A percentile compares a stretch with the other conserved stretches of the same genome.
Conservation (phyloP, 2,888 invertebrate genomes). For the Caenorhabditis sulstoni region DNA sequence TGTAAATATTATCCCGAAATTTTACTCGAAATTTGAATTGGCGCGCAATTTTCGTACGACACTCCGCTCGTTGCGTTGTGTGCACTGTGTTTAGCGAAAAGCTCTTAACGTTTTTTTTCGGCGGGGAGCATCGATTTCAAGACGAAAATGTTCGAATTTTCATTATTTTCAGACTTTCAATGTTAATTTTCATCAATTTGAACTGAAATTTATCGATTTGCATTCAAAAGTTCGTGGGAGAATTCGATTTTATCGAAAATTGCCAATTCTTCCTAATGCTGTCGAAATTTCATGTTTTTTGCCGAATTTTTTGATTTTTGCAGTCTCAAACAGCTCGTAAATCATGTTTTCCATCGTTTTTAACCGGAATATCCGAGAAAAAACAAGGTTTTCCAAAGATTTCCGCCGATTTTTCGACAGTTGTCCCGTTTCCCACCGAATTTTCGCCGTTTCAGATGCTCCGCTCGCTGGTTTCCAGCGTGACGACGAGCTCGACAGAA, state of each 20-base stretch:
- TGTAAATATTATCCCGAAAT: too few species aligned
- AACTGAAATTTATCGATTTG: neutral
- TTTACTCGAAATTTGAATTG: too few species aligned
- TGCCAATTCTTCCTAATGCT: neutral
- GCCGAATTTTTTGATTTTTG: too few species aligned
- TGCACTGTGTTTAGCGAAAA: too few species aligned
- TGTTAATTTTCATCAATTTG: too few species aligned
- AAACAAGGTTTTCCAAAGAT: too few species aligned
- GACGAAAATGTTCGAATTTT: neutral
- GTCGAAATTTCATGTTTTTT: neutral
- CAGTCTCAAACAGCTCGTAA: too few species aligned
- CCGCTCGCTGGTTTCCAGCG: constrained; percentile 45
- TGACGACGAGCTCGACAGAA: constrained; percentile 24
- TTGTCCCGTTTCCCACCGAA: too few species aligned
- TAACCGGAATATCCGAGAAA: too few species aligned
- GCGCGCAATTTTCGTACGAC: too few species aligned
- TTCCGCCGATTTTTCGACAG: neutral
- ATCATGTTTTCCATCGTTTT: constrained; percentile 4
- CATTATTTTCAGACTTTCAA: neutral
- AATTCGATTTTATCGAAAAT: neutral
- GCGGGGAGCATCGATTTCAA: neutral
- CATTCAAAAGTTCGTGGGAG: neutral
- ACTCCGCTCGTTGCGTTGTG: too few species aligned
- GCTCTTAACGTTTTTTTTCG: too few species aligned
- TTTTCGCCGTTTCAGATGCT: constrained; percentile 41